Conservation (phyloP, 1,140 invertebrate genomes). For the Glomeris maerens region DNA sequence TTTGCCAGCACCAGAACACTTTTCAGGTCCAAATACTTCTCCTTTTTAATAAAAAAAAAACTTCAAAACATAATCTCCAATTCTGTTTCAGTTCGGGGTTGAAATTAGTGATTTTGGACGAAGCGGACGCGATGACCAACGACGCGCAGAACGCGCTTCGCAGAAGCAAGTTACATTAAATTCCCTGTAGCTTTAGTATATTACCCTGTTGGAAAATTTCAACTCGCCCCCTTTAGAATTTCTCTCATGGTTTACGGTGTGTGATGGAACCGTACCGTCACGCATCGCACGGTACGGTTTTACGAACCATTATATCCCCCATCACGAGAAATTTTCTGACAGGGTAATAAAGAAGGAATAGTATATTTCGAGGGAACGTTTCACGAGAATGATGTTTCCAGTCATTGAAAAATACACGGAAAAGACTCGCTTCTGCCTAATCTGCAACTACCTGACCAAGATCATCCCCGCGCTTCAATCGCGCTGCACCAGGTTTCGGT, state of each 20-base stretch:
- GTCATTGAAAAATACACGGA: slow-evolving; percentile 99
- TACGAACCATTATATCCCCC: too few species aligned
- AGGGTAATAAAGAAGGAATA: too few species aligned
- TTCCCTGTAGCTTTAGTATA: not conserved
- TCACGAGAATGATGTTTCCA: too few species aligned
- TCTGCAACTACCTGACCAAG: slow-evolving; percentile 96
- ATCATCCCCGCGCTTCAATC: slow-evolving; percentile 98
- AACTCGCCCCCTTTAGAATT: too few species aligned
- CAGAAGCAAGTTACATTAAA: slow-evolving; percentile 55
- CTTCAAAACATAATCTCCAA: too few species aligned
- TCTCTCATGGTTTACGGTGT: too few species aligned
- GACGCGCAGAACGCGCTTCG: slow-evolving; percentile 97
- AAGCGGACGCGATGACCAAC: slow-evolving; percentile 99
- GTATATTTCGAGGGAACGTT: not conserved
- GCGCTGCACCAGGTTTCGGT: slow-evolving; percentile 91
- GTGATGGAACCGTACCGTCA: too few species aligned
- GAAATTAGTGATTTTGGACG: slow-evolving; percentile 96
- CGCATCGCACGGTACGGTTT: too few species aligned
- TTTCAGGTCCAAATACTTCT: slow-evolving; percentile 48
- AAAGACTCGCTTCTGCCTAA: slow-evolving; percentile 95
- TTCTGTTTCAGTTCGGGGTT: slow-evolving; percentile 47
- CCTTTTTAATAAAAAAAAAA: too few species aligned
- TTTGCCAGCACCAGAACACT: slow-evolving; percentile 97
- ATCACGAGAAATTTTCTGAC: too few species aligned
- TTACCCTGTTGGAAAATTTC: not conserved